Evolutionary conservation across 2,888 invertebrate genomes (phyloP), one percentile per base, ranked within the genome.

Genomic region (Synanthedon andrenaeformis): DNA sequence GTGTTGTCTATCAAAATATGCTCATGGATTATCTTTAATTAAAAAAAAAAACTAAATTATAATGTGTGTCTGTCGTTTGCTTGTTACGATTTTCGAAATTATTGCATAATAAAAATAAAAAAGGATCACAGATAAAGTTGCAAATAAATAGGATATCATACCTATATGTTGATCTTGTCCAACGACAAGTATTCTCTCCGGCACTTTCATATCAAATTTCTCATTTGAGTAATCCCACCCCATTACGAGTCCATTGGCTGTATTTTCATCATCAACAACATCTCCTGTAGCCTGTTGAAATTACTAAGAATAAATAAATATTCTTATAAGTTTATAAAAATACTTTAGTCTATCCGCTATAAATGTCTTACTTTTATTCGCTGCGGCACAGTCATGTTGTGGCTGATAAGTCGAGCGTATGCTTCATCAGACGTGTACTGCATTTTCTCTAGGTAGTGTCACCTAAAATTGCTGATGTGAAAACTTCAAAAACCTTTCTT

Each of bases 121-220:
- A 35, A 35, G 6, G 35, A 35, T 35, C 2, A 10, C 1, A 35
- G 3, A 35, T 2, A 10, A 35, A 3, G 35, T 6, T 28, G 8
- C 28, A 28, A 28, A 35, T 2, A 1, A 8, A 8, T 5, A 3
- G 35, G 35, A n/a, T 35, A 45, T 49, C 65, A 70, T 74, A 90
- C 90, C 90, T 69, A 90, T 67, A 74, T 91, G 91, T 73, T 92
- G 91, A 67, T 91, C 91, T 77, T 92, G 91, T 73, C 97, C 97
- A 65, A 94, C 90, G 51, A 97, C 94, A 62, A 97, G 89, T 75
- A 98, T 97, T 71, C 96, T 91, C 70, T 97, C 97, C 3, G 97
- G 97, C 42, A 98, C 97, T 71, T 93, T 93, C 97, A 97, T 97
- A 65, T 94, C 93, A 76, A 94, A 92, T 80, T 93, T 94, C 64